Conservation (phyloP, 1,140 invertebrate genomes). For the Cotesia glomerata region DNA sequence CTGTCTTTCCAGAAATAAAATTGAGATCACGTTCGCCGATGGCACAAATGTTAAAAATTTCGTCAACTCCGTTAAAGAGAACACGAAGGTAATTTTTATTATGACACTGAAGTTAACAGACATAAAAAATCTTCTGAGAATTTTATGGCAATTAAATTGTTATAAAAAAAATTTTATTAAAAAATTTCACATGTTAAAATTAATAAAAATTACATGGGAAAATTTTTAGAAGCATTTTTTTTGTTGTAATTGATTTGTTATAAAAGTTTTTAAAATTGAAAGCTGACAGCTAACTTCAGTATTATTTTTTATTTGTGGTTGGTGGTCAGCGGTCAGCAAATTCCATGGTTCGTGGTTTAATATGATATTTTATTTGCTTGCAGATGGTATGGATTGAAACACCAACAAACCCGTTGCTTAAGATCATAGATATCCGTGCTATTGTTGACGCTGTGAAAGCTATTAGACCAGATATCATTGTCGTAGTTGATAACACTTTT, state of each 20-base stretch:
- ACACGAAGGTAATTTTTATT: slow-evolving; percentile 82
- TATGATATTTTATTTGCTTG: slow-evolving; percentile 45
- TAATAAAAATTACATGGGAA: too few relatives aligned
- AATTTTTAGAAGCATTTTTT: too few relatives aligned
- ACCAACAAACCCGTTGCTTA: slow-evolving; percentile 96
- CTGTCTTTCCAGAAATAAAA: slow-evolving; percentile 72
- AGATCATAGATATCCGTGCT: slow-evolving; percentile 87
- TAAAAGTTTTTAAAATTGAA: too few relatives aligned
- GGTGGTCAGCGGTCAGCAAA: neutral
- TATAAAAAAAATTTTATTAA: too few relatives aligned
- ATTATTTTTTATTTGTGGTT: too few relatives aligned
- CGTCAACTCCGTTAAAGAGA: slow-evolving; percentile 74
- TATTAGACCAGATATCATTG: slow-evolving; percentile 71
- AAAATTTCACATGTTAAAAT: too few relatives aligned
- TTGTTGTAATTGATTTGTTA: too few relatives aligned
- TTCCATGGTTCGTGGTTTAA: slow-evolving; percentile 24
- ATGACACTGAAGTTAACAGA: too few relatives aligned
- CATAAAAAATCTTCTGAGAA: too few relatives aligned
- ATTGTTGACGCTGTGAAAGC: slow-evolving; percentile 71
- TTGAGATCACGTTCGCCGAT: slow-evolving; percentile 84
- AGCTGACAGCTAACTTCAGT: too few relatives aligned
- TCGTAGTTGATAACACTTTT: slow-evolving; percentile 98
- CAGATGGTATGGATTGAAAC: slow-evolving; percentile 96
- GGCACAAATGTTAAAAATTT: slow-evolving; percentile 74
- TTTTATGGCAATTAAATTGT: too few relatives aligned